Base-by-base conservation (phyloP, 2,888 invertebrate species). In the Xestia c-nigrum region DNA sequence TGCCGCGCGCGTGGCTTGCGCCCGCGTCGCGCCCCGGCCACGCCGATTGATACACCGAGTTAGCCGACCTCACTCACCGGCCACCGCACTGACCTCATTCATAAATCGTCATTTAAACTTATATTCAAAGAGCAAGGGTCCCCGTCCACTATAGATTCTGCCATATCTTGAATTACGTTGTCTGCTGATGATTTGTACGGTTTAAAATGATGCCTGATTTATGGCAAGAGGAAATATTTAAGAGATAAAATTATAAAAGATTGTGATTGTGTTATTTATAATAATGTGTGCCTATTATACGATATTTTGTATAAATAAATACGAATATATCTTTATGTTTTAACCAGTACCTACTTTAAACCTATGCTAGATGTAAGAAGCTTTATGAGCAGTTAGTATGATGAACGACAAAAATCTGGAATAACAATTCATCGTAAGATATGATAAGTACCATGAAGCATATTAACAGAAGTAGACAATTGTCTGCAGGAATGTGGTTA, bases 21-120 rank as follows among this genome's bases (percentile, higher is more conserved):
- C 75, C 72, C 79, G 72, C 81, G 73, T 61, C 67, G 70, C 59
- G 80, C 61, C 77, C 68, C 74, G 67, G 78, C 52, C 63, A 84
- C 88, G 88, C 89, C 88, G 91, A 92, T 91, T 92, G 91, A 92
- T 93, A 91, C 90, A 88, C 91, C 88, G 91, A 92, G 93, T 91
- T 91, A 91, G 89, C 89, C 91, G 93, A 94, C 94, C 95, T 92
- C 93, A 89, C 92, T 94, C 90, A 92, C 83, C 79, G 81, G 79
- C 81, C 83, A 81, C 93, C 93, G 91, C 92, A 90, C 91, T 95
- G 96, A 96, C 96, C 96, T 94, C 95, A 94, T 95, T 94, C 95
- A 95, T 96, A 96, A 96, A 96, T 96, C 92, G 90, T 94, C 94
- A 94, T 95, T 95, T 94, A 95, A 94, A 93, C 92, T 93, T 92